Evolutionary conservation across 2,113 vertebrate species (phyloP), one percentile per base, ranked within the genome.

Genomic region (Neopipo cinnamomea): DNA sequence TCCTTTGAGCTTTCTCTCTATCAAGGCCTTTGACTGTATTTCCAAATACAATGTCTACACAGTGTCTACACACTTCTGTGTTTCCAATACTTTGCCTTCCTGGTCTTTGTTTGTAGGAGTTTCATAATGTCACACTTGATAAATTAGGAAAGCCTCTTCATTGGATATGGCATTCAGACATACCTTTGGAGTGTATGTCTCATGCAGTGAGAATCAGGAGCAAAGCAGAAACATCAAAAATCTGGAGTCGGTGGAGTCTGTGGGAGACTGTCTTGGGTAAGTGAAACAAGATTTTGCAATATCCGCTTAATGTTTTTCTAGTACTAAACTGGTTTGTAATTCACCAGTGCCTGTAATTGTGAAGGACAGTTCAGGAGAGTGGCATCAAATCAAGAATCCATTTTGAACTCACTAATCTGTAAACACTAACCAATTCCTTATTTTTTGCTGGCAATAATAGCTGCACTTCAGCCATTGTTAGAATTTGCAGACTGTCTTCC

Each of bases 161-260:
- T 1, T 98, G 97, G 98, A 76, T 49, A 6, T 98, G 98, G 98
- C 14, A 91, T 72, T 98, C 98, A 5, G 49, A 97, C 8, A 44
- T 98, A 24, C 98, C 98, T 63, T 92, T 98, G 91, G 95, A 98
- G 56, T 98, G 98, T 49, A 88, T 75, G 4, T 66, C 95, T 20
- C 97, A 98, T 25, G 97, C 91, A 0, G 89, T 98, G 53, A 98
- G 97, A 85, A 97, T 98, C 18, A 97, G 97, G 67, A 93, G 95
- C 50, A 63, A 53, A 53, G 84, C 89, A 25, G 56, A 84, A 55
- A 8, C 31, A 31, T 85, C 61, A 28, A 55, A 80, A 59, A 11
- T 28, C 17, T 98, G 97, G 97, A 97, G 98, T 93, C 14, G 14
- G 9, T 98, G 98, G 98, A 98, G 89, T 83, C 41, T 35, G 0